Evolutionary conservation across 2,888 invertebrate genomes (phyloP), one percentile per base, ranked within the genome.

Genomic region (Athripsodes cinereus): DNA sequence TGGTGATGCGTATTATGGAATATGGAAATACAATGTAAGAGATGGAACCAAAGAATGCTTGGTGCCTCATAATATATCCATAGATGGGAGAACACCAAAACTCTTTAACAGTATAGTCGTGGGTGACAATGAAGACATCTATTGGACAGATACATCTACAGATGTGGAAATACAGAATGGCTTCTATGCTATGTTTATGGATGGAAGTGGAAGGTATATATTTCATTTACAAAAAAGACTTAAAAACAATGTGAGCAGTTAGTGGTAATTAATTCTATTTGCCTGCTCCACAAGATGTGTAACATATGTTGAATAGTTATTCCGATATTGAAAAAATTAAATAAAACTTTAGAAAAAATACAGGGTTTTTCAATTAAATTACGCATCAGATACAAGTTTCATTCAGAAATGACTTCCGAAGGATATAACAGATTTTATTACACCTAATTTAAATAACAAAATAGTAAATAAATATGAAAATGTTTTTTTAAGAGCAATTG

Each of bases 1-100:
- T 13, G 84, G 82, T 8, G 97, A 98, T 78, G 84, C 92, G 0
- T 97, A 96, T 72, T 82, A 88, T 68, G 97, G 97, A 21, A 77
- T 98, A 57, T 95, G 88, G 80, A 86, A 85, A 70, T 86, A 96
- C 31, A 84, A 96, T 71, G 78, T 95, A 10, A 82, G 82, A 55
- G 85, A 85, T 61, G 84, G 87, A 75, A 82, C 81, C 65, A 85
- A 85, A 66, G 80, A 82, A 53, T 72, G 82, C 22, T 68, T 92
- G 21, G 82, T 91, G 2, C 83, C 87, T 0, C 81, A 84, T 0
- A 72, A 81, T 54, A 80, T 81, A 55, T 80, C 81, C 66, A 83
- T 96, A 63, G 82, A 86, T 31, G 92, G 92, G 46, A 81, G 73
- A 61, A 72, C 66, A 66, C 84, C 91, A 0, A 85, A 80, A 69